Percentiles rank a stretch among this genome's conserved stretches.
Conservation (phyloP, 2,113 vertebrate genomes). For the Saccopteryx leptura region DNA sequence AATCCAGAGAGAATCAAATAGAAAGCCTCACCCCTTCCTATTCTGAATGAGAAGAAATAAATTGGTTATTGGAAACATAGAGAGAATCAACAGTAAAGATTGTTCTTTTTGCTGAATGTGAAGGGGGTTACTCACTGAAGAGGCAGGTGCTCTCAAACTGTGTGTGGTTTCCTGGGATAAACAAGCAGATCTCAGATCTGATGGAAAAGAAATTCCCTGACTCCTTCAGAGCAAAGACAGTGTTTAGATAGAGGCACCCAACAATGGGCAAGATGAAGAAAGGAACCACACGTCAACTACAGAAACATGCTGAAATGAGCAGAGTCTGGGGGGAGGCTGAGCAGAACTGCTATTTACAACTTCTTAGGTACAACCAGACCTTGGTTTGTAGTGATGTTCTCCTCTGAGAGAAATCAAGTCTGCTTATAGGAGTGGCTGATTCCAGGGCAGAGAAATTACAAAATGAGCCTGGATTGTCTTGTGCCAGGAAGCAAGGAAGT, state of each 20-base stretch:
- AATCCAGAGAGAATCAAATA: conserved; percentile 12
- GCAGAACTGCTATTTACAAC: background rate
- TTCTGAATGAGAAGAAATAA: background rate
- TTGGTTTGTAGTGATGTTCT: background rate
- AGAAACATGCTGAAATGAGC: background rate
- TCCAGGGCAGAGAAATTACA: conserved; percentile 7
- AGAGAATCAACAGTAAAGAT: background rate
- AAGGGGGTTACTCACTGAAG: background rate
- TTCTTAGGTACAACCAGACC: background rate
- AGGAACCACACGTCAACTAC: background rate
- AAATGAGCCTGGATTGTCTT: conserved; percentile 5
- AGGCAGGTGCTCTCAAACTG: background rate
- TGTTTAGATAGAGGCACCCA: background rate
- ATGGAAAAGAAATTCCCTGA: background rate
- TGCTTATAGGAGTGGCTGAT: background rate
- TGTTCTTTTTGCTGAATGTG: background rate
- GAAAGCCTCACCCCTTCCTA: background rate
- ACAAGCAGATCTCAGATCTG: background rate
- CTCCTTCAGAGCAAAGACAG: background rate
- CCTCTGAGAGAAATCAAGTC: conserved; percentile 4
- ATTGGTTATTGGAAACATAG: background rate
- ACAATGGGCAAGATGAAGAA: background rate
- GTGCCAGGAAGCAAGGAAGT: background rate
- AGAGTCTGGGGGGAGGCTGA: background rate
- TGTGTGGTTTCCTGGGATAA: background rate